phyloP scores from a whole-genome alignment of 2,113 vertebrate genomes.

The Camarhynchus parvulus region DNA sequence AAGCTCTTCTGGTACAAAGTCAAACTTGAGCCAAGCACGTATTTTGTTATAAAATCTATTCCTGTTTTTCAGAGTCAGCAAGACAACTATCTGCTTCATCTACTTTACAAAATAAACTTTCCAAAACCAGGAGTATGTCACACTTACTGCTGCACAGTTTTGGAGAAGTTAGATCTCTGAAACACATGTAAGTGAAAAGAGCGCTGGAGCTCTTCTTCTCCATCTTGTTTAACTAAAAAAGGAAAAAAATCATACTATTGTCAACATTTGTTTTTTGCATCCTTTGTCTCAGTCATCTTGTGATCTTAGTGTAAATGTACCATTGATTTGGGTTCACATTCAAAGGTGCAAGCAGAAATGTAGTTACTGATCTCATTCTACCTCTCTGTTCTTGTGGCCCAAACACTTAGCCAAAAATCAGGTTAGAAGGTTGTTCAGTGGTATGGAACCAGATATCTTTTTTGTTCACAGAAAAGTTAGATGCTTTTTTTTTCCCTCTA shows the following conservation, averaged over 20 bases:
- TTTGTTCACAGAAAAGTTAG: not conserved
- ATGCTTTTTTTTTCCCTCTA: rapidly evolving
- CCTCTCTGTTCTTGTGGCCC: not conserved
- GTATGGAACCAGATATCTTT: not conserved
- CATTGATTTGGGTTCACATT: not conserved
- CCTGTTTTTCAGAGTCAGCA: not conserved
- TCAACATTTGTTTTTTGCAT: not conserved
- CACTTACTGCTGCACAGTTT: not conserved
- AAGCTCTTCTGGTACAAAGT: not conserved
- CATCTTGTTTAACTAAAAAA: not conserved
- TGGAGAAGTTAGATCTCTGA: not conserved
- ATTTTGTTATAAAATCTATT: not conserved
- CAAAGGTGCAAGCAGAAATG: not conserved
- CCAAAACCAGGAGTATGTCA: not conserved
- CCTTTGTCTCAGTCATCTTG: not conserved
- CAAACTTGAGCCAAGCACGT: not conserved
- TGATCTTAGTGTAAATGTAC: not conserved
- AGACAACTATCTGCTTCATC: not conserved
- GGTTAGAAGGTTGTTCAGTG: not conserved
- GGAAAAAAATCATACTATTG: not conserved
- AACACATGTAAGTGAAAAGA: not conserved
- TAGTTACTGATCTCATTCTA: not conserved
- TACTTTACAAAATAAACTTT: not conserved
- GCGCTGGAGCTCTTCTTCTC: not conserved
- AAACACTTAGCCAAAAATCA: not conserved